Evolutionary conservation across 2,797 vertebrate species (phyloP), one percentile per base, ranked within the genome.

Genomic region (Paratrypauchen microcephalus): DNA sequence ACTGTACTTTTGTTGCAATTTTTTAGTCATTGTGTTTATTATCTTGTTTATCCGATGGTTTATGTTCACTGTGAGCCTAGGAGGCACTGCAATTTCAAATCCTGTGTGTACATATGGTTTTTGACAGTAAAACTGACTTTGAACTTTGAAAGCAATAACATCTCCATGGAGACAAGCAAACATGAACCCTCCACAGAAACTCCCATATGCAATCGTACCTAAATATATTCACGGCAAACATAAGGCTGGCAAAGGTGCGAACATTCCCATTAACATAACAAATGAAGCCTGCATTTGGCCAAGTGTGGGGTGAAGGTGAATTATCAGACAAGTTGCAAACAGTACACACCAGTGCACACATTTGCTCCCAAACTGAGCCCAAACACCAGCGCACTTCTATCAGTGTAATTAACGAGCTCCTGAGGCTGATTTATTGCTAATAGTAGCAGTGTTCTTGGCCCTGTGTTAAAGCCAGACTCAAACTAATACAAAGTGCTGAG

Each of bases 381-480:
- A 80, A 87, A 84, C 72, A 55, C 76, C 76, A 72, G 54, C 69
- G 72, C 74, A 86, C 83, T 88, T 80, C 89, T 85, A 83, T 66
- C 69, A 18, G 72, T 70, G 76, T 67, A 89, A 94, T 93, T 91
- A 93, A 83, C 86, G 76, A 85, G 23, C 72, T 77, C 76, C 6
- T 13, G 5, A 2, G 70, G 26, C 68, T 88, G 91, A 92, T 92
- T 87, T 89, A 94, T 88, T 88, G 88, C 91, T 88, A 91, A 90
- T 84, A 88, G 78, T 76, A 65, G 79, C 77, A 75, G 68, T 76
- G 73, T 78, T 84, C 81, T 69, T 64, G 64, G 72, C 77, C 71
- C 65, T 1, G 63, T 74, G 65, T 70, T 82, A 87, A 86, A 67
- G 66, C 66, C 80, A 83, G 77, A 87, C 83, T 86, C 77, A 80